These are phyloP conservation scores for Periparus ater DNA, from an alignment of 2,797 vertebrate species.

Conservation along the genomic window DNA sequence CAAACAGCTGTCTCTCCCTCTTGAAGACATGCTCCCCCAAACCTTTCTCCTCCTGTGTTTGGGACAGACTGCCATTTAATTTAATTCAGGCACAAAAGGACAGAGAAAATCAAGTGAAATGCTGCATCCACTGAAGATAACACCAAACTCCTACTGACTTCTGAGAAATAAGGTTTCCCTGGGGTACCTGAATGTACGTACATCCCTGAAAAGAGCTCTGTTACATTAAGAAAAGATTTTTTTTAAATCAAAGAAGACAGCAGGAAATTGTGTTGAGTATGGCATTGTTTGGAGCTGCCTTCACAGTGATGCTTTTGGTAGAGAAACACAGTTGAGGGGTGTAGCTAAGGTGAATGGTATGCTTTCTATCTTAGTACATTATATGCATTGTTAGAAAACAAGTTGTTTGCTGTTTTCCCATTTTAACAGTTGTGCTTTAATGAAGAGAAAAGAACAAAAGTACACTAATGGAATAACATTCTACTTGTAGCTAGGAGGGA, in stretches of 20 bases:
- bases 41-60: neutral
- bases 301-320: neutral
- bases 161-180: neutral
- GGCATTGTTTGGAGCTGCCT: neutral
- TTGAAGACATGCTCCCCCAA: neutral
- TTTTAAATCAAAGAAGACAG: neutral
- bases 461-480: neutral
- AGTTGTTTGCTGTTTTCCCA: neutral
- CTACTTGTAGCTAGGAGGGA: neutral
- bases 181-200: neutral
- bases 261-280: neutral
- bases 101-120: neutral
- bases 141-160: neutral
- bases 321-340: neutral
- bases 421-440: neutral
- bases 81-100: neutral
- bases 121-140: neutral
- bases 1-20: neutral
- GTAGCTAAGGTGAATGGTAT: neutral
- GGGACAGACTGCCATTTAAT: neutral
- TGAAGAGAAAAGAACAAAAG: neutral
- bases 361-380: neutral
- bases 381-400: neutral
- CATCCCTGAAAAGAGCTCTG: neutral
- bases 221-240: neutral